These are phyloP conservation scores for Cygnus olor DNA, from an alignment of 2,797 vertebrate species.

Conservation along the genomic window DNA sequence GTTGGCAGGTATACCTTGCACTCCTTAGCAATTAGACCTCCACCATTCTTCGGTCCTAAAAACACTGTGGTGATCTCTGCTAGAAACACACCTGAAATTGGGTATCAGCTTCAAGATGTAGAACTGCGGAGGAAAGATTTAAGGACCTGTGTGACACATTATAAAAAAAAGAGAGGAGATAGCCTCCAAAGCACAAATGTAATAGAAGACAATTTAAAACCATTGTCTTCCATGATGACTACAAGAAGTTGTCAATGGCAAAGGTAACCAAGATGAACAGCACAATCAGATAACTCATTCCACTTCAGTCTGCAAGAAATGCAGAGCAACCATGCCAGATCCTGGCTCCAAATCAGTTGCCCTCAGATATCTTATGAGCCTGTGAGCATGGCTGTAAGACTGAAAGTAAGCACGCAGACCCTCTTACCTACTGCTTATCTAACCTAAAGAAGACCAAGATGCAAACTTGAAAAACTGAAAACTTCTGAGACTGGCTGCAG, in stretches of 20 bases:
- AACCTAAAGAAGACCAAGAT: neutral
- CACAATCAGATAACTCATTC: neutral
- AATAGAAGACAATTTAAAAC: neutral
- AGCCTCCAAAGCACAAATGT: rapidly evolving
- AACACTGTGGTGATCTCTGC: neutral
- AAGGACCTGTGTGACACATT: neutral
- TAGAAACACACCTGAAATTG: neutral
- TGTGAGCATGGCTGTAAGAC: neutral
- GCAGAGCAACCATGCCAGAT: neutral
- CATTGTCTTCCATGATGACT: neutral
- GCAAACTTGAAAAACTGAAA: too few species aligned
- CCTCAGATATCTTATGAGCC: neutral
- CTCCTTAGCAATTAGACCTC: neutral
- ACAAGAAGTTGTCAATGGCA: neutral
- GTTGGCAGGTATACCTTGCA: neutral
- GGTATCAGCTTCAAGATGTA: neutral
- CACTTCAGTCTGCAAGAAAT: neutral
- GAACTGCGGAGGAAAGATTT: neutral
- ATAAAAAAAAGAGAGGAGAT: rapidly evolving
- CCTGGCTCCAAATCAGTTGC: neutral
- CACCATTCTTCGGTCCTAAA: neutral
- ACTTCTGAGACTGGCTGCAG: neutral
- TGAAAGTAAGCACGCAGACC: neutral
- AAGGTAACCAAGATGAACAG: neutral
- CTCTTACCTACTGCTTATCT: neutral